phyloP scores from a whole-genome alignment of 2,113 vertebrate genomes.

The Nannospalax galili region DNA sequence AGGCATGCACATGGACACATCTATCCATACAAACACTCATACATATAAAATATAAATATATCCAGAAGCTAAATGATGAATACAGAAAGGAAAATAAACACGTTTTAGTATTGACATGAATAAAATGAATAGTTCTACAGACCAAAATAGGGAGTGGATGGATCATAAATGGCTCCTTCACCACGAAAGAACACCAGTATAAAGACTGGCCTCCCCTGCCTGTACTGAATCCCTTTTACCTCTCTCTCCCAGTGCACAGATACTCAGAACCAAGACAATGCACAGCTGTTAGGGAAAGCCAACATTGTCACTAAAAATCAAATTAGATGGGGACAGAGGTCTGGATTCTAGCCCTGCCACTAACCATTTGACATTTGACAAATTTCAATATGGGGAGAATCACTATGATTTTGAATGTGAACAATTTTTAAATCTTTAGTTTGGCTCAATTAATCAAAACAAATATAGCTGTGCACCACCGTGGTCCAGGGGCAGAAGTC shows the following conservation, averaged over 20 bases:
- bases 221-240: too few relatives aligned
- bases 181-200: background rate
- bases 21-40: too few relatives aligned
- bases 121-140: background rate
- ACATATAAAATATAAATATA: too few relatives aligned
- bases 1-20: too few relatives aligned
- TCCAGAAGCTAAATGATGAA: background rate
- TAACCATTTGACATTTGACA: background rate
- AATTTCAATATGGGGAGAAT: conserved; percentile 27
- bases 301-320: background rate
- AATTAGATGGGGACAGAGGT: background rate
- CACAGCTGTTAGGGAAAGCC: fast-evolving
- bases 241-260: background rate
- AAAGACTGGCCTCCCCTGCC: background rate
- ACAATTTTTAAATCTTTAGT: conserved; percentile 22
- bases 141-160: background rate
- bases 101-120: background rate
- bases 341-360: background rate
- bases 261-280: background rate
- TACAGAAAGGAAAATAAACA: background rate
- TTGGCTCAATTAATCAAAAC: conserved; percentile 45
- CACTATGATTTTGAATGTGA: background rate
- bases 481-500: too few relatives aligned
- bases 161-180: background rate
- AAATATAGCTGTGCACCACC: background rate